Evolutionary conservation across 2,113 vertebrate genomes (phyloP), one percentile per base, ranked within the genome.

Genomic region (Campylomormyrus tamandua): DNA sequence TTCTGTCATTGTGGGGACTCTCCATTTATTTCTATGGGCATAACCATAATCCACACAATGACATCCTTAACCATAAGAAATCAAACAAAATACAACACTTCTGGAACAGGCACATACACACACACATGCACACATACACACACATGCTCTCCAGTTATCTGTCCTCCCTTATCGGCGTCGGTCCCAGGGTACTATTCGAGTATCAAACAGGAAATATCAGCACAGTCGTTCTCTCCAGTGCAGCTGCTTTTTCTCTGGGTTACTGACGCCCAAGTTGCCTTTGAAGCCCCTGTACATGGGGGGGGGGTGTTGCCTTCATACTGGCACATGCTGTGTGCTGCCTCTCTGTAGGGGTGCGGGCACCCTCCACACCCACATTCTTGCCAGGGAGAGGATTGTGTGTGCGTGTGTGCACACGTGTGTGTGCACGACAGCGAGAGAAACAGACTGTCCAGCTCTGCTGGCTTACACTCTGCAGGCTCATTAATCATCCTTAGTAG

Each of bases 401-500:
- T 31, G 87, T 66, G 39, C 5, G 39, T 48, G 56, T 62, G 52
- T 48, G 52, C 52, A 52, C 50, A 17, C 50, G 87, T n/a, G 42
- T 9, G 58, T 2, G 58, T 7, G 42, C 5, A 42, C 8, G 24
- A n/a, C 46, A 21, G 19, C 1, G 77, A 87, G 83, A 90, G 90
- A 52, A 58, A 48, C 46, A 46, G 39, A 21, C 45, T 46, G 77
- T 84, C 45, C 83, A 84, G 42, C 53, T 66, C 39, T 1, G 9
- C 53, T 88, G 87, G 53, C 56, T 46, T 19, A 42, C 56, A 89
- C 90, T 89, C 87, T 85, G 5, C 84, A 88, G 88, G 91, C 62
- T 93, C 93, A 94, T 96, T 94, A 95, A 95, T 95, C 94, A 93
- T 91, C 90, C 89, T 50, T 80, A 91, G 85, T 92, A 92, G 88